phyloP scores from a whole-genome alignment of 1,140 invertebrate species.

The Drosophila kikkawai region DNA sequence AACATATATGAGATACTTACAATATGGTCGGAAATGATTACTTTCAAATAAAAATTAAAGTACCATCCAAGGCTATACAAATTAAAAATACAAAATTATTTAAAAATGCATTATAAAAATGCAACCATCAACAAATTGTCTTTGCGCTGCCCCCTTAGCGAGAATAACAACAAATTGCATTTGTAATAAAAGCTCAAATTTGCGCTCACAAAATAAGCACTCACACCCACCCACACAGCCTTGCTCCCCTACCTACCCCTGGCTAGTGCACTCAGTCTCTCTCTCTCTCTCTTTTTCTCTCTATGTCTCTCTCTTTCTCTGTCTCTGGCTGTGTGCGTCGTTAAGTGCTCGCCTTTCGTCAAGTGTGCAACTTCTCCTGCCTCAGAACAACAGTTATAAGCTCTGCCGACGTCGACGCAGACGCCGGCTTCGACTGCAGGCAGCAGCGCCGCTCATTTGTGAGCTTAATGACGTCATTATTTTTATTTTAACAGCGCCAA shows the following conservation, averaged over 20 bases:
- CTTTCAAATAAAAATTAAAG: background rate
- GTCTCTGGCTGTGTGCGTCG: constrained; percentile 5
- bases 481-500: constrained; percentile 80
- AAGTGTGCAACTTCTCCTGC: constrained; percentile 76
- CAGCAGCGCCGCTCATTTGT: constrained; percentile 79
- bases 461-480: constrained; percentile 82
- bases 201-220: constrained; percentile 41
- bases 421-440: constrained; percentile 23
- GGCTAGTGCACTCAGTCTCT: background rate
- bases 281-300: background rate
- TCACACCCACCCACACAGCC: constrained; percentile 11
- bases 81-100: background rate
- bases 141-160: background rate
- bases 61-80: background rate
- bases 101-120: background rate
- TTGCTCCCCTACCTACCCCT: constrained; percentile 17
- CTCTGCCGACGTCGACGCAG: constrained; percentile 48
- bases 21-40: too few relatives aligned
- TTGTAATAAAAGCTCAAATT: constrained; percentile 44
- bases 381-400: constrained; percentile 73
- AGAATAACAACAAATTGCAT: constrained; percentile 7
- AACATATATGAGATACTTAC: background rate
- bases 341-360: constrained; percentile 64
- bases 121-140: background rate
- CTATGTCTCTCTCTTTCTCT: background rate